Evolutionary conservation across 2,888 invertebrate species (phyloP).

Genomic region (Hypselothyrea guttata): DNA sequence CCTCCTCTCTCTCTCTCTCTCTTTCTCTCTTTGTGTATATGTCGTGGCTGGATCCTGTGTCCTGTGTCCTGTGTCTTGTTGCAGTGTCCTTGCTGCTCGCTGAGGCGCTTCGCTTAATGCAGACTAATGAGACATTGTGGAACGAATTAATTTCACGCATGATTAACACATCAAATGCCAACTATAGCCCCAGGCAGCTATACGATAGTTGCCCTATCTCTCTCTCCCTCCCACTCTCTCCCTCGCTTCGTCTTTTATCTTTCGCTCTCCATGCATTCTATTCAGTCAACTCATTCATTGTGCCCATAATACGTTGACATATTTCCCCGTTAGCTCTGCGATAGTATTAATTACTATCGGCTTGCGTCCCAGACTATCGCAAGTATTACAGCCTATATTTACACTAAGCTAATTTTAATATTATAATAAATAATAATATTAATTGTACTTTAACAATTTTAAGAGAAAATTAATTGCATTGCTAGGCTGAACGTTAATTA

Average conservation of each 20-base stretch:
- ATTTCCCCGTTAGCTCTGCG: too few relatives aligned
- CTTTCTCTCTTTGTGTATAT: slow-evolving; percentile 8
- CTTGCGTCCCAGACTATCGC: too few relatives aligned
- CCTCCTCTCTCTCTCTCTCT: background rate
- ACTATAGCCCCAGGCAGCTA: slow-evolving; percentile 19
- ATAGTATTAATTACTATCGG: too few relatives aligned
- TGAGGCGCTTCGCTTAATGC: slow-evolving; percentile 74
- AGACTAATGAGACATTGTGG: slow-evolving; percentile 79
- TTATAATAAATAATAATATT: too few relatives aligned
- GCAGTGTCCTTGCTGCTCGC: slow-evolving; percentile 34
- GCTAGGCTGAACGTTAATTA: too few relatives aligned
- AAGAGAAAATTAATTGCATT: too few relatives aligned
- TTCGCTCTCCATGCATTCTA: too few relatives aligned
- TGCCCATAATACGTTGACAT: too few relatives aligned
- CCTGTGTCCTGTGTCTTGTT: slow-evolving; percentile 8
- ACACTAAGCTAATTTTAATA: too few relatives aligned
- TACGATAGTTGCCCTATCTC: background rate
- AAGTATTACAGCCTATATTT: too few relatives aligned
- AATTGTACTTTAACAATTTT: too few relatives aligned
- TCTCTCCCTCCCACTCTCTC: slow-evolving; percentile 1
- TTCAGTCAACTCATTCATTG: too few relatives aligned
- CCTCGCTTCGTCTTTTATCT: background rate
- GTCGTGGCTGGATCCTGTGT: background rate
- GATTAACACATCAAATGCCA: slow-evolving; percentile 78
- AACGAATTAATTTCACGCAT: slow-evolving; percentile 80